Evolutionary conservation across 1,140 invertebrate genomes (phyloP).

Genomic region (Anoplolepis gracilipes): DNA sequence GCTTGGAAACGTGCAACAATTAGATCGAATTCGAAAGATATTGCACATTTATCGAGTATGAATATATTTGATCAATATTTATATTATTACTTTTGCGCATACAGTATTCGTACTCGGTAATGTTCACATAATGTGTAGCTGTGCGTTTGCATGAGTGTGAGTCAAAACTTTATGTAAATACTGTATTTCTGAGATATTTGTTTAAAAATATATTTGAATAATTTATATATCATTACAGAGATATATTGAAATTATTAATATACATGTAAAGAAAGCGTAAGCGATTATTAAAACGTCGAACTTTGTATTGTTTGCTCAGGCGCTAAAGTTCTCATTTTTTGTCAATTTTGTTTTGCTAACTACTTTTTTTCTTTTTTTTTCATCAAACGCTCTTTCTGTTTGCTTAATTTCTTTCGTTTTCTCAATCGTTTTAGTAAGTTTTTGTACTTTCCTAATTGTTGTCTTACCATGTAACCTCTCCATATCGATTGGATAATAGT

Average conservation of each 20-base stretch:
- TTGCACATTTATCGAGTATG: slow-evolving; percentile 57
- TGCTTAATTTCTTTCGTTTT: slow-evolving; percentile 65
- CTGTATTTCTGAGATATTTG: slow-evolving; percentile 82
- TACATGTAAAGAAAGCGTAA: not conserved
- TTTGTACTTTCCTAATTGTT: slow-evolving; percentile 73
- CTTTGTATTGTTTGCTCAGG: slow-evolving; percentile 1
- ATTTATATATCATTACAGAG: slow-evolving; percentile 79
- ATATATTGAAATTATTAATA: slow-evolving; percentile 57
- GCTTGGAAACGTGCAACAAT: slow-evolving; percentile 55
- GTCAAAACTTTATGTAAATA: slow-evolving; percentile 82
- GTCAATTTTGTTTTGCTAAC: not conserved
- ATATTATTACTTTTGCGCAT: slow-evolving; percentile 29
- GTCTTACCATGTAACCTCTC: slow-evolving; percentile 80
- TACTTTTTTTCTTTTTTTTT: not conserved
- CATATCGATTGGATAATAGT: slow-evolving; percentile 78
- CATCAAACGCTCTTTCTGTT: not conserved
- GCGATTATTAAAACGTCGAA: not conserved
- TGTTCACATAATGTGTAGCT: slow-evolving; percentile 60
- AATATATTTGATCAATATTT: slow-evolving; percentile 41
- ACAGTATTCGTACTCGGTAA: slow-evolving; percentile 50
- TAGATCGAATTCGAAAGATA: slow-evolving; percentile 21
- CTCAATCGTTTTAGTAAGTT: slow-evolving; percentile 58
- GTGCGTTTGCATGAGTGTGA: slow-evolving; percentile 78
- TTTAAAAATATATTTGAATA: slow-evolving; percentile 85
- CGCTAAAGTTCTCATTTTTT: slow-evolving; percentile 6